phyloP scores from a whole-genome alignment of 2,797 vertebrate species.

The Natrix natrix region DNA sequence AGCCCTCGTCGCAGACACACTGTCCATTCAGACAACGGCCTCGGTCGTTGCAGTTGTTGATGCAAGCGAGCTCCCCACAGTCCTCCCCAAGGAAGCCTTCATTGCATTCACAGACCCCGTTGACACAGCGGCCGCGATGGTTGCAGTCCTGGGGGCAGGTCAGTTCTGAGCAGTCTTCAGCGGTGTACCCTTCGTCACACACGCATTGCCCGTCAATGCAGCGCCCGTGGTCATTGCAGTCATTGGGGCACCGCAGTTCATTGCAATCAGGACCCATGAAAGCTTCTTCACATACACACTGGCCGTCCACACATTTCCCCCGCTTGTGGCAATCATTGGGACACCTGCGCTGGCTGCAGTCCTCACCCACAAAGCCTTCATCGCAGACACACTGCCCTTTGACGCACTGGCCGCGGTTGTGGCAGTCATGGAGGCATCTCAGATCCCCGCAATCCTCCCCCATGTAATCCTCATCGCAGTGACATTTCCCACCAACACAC shows the following conservation, averaged over 20 bases:
- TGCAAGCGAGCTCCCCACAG: conserved; percentile 71
- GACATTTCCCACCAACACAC: conserved; percentile 77
- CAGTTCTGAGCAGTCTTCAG: conserved; percentile 78
- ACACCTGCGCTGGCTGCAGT: conserved; percentile 73
- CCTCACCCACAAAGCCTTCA: conserved; percentile 81
- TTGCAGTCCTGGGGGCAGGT: conserved; percentile 76
- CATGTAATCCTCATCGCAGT: conserved; percentile 80
- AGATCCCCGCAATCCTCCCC: conserved; percentile 81
- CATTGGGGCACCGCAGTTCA: conserved; percentile 81
- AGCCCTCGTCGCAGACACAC: conserved; percentile 85
- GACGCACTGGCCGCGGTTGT: conserved; percentile 67
- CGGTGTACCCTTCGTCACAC: conserved; percentile 80
- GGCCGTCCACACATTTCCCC: conserved; percentile 73
- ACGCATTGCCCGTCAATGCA: conserved; percentile 79
- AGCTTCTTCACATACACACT: conserved; percentile 83
- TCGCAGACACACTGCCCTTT: conserved; percentile 76
- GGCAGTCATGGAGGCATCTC: conserved; percentile 76
- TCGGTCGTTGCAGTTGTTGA: conserved; percentile 38
- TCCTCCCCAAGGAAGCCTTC: conserved; percentile 84
- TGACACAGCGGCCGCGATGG: conserved; percentile 65
- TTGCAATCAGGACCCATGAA: conserved; percentile 83
- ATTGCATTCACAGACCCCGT: conserved; percentile 75
- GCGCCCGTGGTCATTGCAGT: conserved; percentile 77
- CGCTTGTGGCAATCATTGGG: conserved; percentile 52
- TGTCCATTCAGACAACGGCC: conserved; percentile 66